Evolutionary conservation across 1,140 invertebrate genomes (phyloP).

Genomic region (Drusus annulatus): DNA sequence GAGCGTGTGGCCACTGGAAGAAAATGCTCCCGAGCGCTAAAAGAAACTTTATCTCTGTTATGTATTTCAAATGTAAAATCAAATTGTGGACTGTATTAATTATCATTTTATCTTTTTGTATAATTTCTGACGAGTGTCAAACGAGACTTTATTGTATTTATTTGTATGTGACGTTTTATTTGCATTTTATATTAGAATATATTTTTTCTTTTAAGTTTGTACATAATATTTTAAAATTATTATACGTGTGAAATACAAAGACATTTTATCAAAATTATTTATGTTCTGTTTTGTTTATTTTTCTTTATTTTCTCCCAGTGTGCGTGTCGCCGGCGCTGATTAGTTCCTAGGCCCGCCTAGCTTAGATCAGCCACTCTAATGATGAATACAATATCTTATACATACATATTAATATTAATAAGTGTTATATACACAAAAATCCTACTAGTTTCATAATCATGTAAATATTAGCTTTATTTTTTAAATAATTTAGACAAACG

Average conservation of each 20-base stretch:
- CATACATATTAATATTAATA: background rate
- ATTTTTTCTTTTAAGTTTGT: conserved; percentile 57
- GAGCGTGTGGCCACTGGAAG: conserved; percentile 42
- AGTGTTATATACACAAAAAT: conserved; percentile 33
- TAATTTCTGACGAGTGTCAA: conserved; percentile 30
- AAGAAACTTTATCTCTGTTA: conserved; percentile 31
- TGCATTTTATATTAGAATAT: conserved; percentile 52
- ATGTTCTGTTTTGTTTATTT: conserved; percentile 54
- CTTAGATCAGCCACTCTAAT: background rate
- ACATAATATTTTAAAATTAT: conserved; percentile 57
- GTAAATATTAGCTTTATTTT: conserved; percentile 7
- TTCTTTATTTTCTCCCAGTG: conserved; percentile 46
- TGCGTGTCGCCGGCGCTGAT: conserved; percentile 6
- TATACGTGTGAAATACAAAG: conserved; percentile 56
- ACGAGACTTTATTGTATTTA: conserved; percentile 55
- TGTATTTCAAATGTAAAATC: conserved; percentile 10
- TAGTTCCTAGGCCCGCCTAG: background rate
- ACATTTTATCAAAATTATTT: conserved; percentile 59
- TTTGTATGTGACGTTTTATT: conserved; percentile 58
- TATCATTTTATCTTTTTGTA: conserved; percentile 37
- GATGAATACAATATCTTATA: conserved; percentile 9
- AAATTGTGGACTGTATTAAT: conserved; percentile 35
- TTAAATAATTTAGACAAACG: conserved; percentile 27
- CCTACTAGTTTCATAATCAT: conserved; percentile 25
- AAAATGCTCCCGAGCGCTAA: background rate